Conservation (phyloP, 1,140 invertebrate species). For the Chrysomallon squamiferum region DNA sequence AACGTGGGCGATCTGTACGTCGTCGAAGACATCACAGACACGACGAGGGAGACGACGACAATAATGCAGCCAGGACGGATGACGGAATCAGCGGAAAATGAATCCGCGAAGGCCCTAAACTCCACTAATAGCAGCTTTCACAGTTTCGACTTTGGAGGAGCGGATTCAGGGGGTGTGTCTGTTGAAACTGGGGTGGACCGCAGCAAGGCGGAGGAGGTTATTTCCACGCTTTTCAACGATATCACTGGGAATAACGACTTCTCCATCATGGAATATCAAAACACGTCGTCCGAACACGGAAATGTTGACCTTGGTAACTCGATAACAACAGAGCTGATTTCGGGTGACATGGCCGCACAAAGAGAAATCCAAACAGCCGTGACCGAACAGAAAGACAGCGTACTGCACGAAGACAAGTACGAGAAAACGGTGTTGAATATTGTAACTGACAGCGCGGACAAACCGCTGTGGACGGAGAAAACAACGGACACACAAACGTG, state of each 20-base stretch:
- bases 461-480: not conserved
- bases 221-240: not conserved
- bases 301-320: not conserved
- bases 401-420: not conserved
- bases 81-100: not conserved
- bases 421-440: conserved; percentile 5
- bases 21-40: not conserved
- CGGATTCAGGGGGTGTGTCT: not conserved
- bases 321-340: not conserved
- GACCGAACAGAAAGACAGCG: not conserved
- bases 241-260: not conserved
- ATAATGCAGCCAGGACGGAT: not conserved
- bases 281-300: not conserved
- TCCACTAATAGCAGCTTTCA: not conserved
- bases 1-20: conserved; percentile 3
- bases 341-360: not conserved
- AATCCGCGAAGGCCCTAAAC: not conserved
- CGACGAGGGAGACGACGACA: conserved; percentile 1
- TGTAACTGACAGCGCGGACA: not conserved
- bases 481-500: conserved; percentile 1
- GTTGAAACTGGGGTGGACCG: not conserved
- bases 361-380: not conserved
- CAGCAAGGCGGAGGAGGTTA: not conserved
- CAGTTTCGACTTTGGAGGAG: not conserved
- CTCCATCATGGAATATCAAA: not conserved